Conservation (phyloP, 2,797 vertebrate species). For the Lepus townsendii region DNA sequence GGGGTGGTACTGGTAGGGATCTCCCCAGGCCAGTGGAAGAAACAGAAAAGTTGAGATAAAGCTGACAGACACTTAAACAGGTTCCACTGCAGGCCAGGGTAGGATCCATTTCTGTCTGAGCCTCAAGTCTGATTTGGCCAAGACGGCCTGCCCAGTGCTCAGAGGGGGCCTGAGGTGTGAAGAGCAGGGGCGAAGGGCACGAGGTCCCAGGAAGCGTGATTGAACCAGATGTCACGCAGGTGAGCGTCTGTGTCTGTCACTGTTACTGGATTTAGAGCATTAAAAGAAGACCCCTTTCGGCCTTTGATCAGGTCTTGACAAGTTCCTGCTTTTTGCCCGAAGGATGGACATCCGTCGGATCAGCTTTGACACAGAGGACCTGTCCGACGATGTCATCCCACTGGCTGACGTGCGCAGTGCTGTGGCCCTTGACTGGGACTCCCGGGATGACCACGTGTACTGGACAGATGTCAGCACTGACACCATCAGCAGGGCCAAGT, state of each 20-base stretch:
- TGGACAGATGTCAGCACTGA: conserved; percentile 99
- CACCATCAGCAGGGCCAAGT: conserved; percentile 98
- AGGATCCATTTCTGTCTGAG: not conserved
- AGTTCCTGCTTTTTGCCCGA: conserved; percentile 99
- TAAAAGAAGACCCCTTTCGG: conserved; percentile 99
- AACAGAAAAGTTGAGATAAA: not conserved
- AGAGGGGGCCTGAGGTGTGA: conserved; percentile 39
- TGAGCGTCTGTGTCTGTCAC: conserved; percentile 92
- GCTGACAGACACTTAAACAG: not conserved
- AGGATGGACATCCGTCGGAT: conserved; percentile 99
- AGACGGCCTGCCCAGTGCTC: not conserved
- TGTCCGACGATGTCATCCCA: conserved; percentile 98
- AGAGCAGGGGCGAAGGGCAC: conserved; percentile 28
- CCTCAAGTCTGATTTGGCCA: not conserved
- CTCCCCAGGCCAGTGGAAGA: not conserved
- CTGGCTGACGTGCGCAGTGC: conserved; percentile 98
- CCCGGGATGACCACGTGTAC: conserved; percentile 95
- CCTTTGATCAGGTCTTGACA: conserved; percentile 99
- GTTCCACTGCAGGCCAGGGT: not conserved
- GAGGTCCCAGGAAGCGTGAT: conserved; percentile 64
- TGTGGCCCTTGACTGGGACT: conserved; percentile 98
- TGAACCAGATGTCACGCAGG: conserved; percentile 77
- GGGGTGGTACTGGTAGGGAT: no score
- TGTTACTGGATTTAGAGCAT: conserved; percentile 96
- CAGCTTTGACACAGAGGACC: conserved; percentile 99